Conservation (phyloP, 2,113 vertebrate genomes). For the Dipodomys stephensi region DNA sequence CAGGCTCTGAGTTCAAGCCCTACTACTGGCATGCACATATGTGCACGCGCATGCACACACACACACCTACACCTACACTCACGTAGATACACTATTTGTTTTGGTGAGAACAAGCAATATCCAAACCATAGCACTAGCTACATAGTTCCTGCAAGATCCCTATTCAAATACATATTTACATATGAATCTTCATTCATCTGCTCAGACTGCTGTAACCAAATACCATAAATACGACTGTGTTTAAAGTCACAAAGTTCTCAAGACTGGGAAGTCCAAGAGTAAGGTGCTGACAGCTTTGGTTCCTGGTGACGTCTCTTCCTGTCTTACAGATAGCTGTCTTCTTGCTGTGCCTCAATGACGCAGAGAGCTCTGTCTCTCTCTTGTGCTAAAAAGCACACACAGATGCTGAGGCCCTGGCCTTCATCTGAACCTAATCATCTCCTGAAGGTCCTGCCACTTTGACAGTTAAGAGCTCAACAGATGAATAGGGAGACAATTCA, state of each 20-base stretch:
- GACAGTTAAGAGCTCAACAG: not conserved
- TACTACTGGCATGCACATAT: too few relatives aligned
- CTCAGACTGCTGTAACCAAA: not conserved
- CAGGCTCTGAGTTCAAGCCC: too few relatives aligned
- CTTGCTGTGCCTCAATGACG: not conserved
- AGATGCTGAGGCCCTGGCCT: not conserved
- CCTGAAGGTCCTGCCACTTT: not conserved
- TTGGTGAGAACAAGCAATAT: not conserved
- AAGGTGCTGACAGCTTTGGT: not conserved
- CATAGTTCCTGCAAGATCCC: not conserved
- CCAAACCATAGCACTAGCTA: not conserved
- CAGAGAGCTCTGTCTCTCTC: not conserved
- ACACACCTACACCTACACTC: too few relatives aligned
- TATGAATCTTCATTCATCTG: not conserved
- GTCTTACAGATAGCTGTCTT: not conserved
- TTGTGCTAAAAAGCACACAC: not conserved
- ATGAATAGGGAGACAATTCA: not conserved
- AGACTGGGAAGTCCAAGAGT: not conserved
- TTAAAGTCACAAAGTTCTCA: not conserved
- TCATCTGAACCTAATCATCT: not conserved
- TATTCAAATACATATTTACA: slow-evolving; percentile 4
- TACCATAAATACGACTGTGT: not conserved
- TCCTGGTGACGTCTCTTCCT: not conserved
- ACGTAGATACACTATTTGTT: not conserved
- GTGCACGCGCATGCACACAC: too few relatives aligned